Percentiles rank a stretch among this genome's conserved stretches.
These are phyloP conservation scores for Gallinago jamesoni DNA, from an alignment of 2,113 vertebrate genomes.

Conservation along the genomic window DNA sequence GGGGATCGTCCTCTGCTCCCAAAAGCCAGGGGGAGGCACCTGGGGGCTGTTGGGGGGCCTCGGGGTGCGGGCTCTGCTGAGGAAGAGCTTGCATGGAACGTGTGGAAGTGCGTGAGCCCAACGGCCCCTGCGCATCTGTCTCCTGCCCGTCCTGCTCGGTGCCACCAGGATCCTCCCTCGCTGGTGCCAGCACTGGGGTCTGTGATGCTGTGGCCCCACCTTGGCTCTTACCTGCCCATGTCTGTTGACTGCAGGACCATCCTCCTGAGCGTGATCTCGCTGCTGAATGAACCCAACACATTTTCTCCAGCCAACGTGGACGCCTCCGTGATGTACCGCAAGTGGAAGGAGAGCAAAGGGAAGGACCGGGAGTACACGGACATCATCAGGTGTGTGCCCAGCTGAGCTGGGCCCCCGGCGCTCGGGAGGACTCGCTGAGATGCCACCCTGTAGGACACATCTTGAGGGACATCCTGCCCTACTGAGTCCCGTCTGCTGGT, in stretches of 20 bases:
- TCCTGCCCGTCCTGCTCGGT: background rate
- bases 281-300: slow-evolving; percentile 96
- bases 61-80: accelerated
- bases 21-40: background rate
- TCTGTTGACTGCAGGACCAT: slow-evolving; percentile 81
- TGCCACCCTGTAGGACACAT: background rate
- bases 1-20: background rate
- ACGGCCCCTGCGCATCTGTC: accelerated
- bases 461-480: background rate
- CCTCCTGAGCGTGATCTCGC: slow-evolving; percentile 93
- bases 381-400: slow-evolving; percentile 87
- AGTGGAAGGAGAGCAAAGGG: slow-evolving; percentile 96
- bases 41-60: background rate
- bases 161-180: background rate
- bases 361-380: slow-evolving; percentile 93
- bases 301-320: slow-evolving; percentile 96
- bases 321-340: slow-evolving; percentile 96
- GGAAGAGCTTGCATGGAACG: background rate
- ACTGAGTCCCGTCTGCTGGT: background rate
- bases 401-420: background rate
- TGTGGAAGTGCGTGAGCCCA: background rate
- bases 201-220: accelerated
- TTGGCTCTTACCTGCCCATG: background rate
- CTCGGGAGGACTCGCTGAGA: background rate
- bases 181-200: background rate